Evolutionary conservation across 1,140 invertebrate genomes (phyloP).

Genomic region (Bombus haemorrhoidalis): DNA sequence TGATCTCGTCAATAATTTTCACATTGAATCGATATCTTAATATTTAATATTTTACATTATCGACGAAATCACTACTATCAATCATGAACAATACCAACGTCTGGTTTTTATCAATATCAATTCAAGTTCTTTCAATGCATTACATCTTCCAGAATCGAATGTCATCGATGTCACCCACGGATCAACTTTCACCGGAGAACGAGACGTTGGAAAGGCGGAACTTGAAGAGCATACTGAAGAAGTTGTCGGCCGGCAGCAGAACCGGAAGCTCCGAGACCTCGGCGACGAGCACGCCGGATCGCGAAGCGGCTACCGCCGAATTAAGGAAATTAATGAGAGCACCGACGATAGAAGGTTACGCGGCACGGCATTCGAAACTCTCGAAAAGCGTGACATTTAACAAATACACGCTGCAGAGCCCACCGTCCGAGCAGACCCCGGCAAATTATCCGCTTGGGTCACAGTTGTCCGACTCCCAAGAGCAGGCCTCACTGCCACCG

Average conservation of each 20-base stretch:
- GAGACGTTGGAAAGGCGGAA: conserved; percentile 92
- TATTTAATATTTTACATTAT: too few species aligned
- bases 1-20: neutral
- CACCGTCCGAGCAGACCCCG: conserved; percentile 83
- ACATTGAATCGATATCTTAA: neutral
- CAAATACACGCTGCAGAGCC: conserved; percentile 90
- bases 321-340: conserved; percentile 88
- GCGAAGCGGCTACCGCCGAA: conserved; percentile 82
- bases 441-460: conserved; percentile 60
- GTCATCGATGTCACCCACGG: conserved; percentile 10
- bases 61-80: neutral
- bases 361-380: conserved; percentile 92
- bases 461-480: conserved; percentile 68
- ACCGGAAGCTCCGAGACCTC: conserved; percentile 80
- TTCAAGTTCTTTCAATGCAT: neutral
- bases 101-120: neutral
- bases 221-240: conserved; percentile 93
- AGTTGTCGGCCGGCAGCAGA: conserved; percentile 86
- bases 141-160: conserved; percentile 28
- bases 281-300: conserved; percentile 75
- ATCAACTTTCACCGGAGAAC: conserved; percentile 87
- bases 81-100: neutral
- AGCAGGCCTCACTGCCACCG: conserved; percentile 76
- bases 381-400: conserved; percentile 95
- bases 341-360: conserved; percentile 93